A percentile compares a stretch with the other conserved stretches of the same genome.
Evolutionary conservation across 2,113 vertebrate genomes (phyloP).

Genomic region (Vireo altiloquus): DNA sequence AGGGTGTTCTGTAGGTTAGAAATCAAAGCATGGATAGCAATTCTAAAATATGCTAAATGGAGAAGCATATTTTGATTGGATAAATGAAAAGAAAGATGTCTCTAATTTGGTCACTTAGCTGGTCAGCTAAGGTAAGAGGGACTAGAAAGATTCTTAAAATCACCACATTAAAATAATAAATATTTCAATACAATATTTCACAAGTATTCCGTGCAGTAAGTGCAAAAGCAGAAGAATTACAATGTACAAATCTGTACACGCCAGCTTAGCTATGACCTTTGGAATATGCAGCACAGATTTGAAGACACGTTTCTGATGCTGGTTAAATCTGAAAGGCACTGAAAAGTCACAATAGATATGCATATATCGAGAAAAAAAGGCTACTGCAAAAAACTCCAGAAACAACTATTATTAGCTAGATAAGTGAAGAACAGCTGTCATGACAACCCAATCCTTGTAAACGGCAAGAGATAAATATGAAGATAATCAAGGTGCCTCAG

Average conservation of each 20-base stretch:
- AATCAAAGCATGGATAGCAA: not conserved
- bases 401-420: not conserved
- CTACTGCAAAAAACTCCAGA: not conserved
- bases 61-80: not conserved
- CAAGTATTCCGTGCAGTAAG: not conserved
- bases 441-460: constrained; percentile 1
- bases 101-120: not conserved
- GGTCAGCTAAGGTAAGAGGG: not conserved
- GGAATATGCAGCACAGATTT: not conserved
- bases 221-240: not conserved
- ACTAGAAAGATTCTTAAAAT: not conserved
- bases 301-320: not conserved
- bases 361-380: not conserved
- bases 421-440: not conserved
- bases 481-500: not conserved
- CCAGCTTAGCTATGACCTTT: not conserved
- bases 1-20: not conserved
- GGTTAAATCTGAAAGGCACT: constrained; percentile 37
- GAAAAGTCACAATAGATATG: not conserved
- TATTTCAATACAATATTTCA: constrained; percentile 13
- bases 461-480: constrained; percentile 31
- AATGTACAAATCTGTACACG: not conserved
- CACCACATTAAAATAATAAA: not conserved
- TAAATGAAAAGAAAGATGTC: not conserved
- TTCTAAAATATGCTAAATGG: not conserved